These are phyloP conservation scores for Melanotaenia pygmaea DNA, from an alignment of 2,797 vertebrate genomes.

Conservation along the genomic window DNA sequence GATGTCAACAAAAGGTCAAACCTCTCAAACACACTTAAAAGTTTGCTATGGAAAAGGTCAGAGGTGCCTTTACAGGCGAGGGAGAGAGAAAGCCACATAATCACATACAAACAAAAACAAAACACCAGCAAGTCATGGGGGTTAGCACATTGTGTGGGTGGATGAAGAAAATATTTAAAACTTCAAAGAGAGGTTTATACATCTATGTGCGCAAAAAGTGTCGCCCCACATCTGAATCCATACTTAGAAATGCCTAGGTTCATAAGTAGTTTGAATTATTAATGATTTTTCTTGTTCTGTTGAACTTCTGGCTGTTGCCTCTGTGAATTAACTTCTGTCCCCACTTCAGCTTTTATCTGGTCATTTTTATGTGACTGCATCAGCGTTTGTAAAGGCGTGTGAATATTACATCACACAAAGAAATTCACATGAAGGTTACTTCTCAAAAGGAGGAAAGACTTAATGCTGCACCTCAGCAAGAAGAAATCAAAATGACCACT, in stretches of 20 bases:
- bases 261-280: slow-evolving; percentile 41
- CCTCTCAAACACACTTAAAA: slow-evolving; percentile 44
- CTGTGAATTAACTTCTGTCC: slow-evolving; percentile 19
- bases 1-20: slow-evolving; percentile 54
- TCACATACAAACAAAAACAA: slow-evolving; percentile 22
- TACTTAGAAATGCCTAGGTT: slow-evolving; percentile 12
- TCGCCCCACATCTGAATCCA: slow-evolving; percentile 4
- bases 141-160: not conserved
- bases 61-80: not conserved
- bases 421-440: slow-evolving; percentile 15
- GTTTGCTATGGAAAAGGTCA: slow-evolving; percentile 51
- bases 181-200: slow-evolving; percentile 6
- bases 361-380: slow-evolving; percentile 31
- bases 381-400: not conserved
- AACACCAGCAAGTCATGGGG: not conserved
- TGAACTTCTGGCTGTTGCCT: slow-evolving; percentile 23
- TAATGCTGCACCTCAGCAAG: slow-evolving; percentile 45
- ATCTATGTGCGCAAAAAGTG: slow-evolving; percentile 9
- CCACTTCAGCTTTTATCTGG: slow-evolving; percentile 24
- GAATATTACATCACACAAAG: slow-evolving; percentile 58
- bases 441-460: slow-evolving; percentile 29
- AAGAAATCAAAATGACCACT: slow-evolving; percentile 26
- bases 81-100: not conserved
- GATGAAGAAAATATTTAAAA: not conserved
- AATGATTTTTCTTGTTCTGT: slow-evolving; percentile 24